Conservation (phyloP, 2,797 vertebrate species). For the Sebastes variabilis region DNA sequence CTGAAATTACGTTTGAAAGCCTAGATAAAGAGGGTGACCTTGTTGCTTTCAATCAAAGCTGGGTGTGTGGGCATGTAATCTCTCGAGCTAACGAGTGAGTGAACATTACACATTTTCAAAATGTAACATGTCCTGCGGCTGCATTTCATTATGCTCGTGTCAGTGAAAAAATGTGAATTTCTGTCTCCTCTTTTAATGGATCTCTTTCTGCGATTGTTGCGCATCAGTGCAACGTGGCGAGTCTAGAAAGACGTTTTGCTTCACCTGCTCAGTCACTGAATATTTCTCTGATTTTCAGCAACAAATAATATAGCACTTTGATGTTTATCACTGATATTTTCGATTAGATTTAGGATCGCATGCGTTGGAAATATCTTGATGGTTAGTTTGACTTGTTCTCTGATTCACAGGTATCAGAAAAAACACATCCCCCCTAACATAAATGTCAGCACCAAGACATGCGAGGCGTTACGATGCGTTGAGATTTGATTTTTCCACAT, state of each 20-base stretch:
- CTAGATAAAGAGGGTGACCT: neutral
- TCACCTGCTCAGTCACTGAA: neutral
- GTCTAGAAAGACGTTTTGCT: neutral
- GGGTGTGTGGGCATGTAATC: neutral
- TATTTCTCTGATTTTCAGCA: neutral
- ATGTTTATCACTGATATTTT: neutral
- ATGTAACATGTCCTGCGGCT: neutral
- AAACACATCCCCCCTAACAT: neutral
- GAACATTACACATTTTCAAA: neutral
- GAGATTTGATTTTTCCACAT: constrained; percentile 9
- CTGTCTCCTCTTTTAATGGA: neutral
- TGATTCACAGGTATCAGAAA: neutral
- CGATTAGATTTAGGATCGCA: neutral
- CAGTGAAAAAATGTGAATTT: neutral
- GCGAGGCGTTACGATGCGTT: neutral
- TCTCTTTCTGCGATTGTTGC: neutral
- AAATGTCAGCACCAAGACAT: constrained; percentile 19
- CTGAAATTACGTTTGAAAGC: neutral
- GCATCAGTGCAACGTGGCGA: neutral
- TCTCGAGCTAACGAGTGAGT: neutral
- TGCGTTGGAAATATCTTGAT: neutral
- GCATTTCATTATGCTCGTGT: neutral
- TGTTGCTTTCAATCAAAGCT: neutral
- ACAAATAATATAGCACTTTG: neutral
- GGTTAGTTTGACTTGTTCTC: neutral